Evolutionary conservation across 2,888 invertebrate species (phyloP), one percentile per base, ranked within the genome.

Genomic region (Ophraella communa): DNA sequence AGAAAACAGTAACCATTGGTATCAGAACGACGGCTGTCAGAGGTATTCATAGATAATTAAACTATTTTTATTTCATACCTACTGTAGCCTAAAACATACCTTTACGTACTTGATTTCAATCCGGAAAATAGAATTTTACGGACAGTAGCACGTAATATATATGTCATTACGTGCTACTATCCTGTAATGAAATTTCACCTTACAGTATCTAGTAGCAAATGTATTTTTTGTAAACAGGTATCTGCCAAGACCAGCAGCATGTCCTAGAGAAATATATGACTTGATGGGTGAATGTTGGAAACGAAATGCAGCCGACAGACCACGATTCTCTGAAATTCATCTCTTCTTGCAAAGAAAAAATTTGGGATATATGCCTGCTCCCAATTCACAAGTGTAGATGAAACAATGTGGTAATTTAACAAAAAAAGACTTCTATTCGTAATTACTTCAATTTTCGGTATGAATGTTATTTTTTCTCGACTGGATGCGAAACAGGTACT

Each of bases 261-360:
- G 94, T 82, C 92, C 95, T 42, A 87, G 91, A 70, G 95, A 96
- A 81, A 91, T 96, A 67, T 95, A 93, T 84, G 94, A 94, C 81
- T 87, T 95, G 73, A 94, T 96, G 92, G 89, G 90, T 74, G 94
- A 95, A 82, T 96, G 95, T 83, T 96, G 95, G 95, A 91, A 92
- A 74, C 86, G 93, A 59, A 89, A 91, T 74, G 91, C 92, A 55
- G 85, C 87, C 58, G 91, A 93, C 76, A 85, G 96, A 39, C 95
- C 95, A 0, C 88, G 91, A 66, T 96, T 96, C 85, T 87, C 91
- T 76, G 95, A 95, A 83, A 91, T 96, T 62, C 93, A 94, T 80
- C 87, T 93, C 76, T 95, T 93, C 83, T 86, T 95, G 71, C 88
- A 87, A 70, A 80, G 87, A 64, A 91, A 91, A 85, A 88, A 89